Base-by-base conservation (phyloP, 2,888 invertebrate species). In the Lysandra coridon region DNA sequence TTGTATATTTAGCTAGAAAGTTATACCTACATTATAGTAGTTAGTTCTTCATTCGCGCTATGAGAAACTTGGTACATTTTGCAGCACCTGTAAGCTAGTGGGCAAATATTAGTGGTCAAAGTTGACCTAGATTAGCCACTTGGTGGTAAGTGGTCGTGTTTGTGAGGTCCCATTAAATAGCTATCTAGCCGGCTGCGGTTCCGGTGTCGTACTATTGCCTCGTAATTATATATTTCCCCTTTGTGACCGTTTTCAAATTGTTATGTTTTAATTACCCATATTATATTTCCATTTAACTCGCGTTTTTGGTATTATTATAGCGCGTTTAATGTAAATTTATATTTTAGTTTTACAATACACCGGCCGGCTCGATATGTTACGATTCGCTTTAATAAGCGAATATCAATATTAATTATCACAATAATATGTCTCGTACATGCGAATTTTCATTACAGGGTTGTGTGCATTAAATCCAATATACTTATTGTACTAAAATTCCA, bases 191-290 rank as follows among this genome's bases (percentile, higher is more conserved):
- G 23, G 10, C 33, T 69, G 69, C 33, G 69, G 69, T 69, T 33
- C 33, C 14, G 33, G 5, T 69, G 30, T 64, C 64, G 69, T 10
- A 64, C 33, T 37, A 69, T 37, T 69, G 33, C 1, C 33, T 1
- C 2, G 5, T 33, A 69, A 33, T 33, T 69, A 69, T 33, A 69
- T 33, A 69, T 12, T 33, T 69, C 33, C 69, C 69, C 69, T 33
- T 37, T 33, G 69, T 69, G 69, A 33, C 33, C 69, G 37, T 69
- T 69, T 6, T 69, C 69, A 69, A 33, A 33, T 17, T 64, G 64
- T 64, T 69, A 69, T 69, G 69, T 69, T 69, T 69, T 69, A 69
- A 69, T 69, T 69, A 69, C 69, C 14, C 37, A 69, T 69, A 69
- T 69, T 69, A 37, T 69, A 69, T 69, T 69, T 69, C 69, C 69